Conservation (phyloP, 2,113 vertebrate species). For the Falco punctatus region DNA sequence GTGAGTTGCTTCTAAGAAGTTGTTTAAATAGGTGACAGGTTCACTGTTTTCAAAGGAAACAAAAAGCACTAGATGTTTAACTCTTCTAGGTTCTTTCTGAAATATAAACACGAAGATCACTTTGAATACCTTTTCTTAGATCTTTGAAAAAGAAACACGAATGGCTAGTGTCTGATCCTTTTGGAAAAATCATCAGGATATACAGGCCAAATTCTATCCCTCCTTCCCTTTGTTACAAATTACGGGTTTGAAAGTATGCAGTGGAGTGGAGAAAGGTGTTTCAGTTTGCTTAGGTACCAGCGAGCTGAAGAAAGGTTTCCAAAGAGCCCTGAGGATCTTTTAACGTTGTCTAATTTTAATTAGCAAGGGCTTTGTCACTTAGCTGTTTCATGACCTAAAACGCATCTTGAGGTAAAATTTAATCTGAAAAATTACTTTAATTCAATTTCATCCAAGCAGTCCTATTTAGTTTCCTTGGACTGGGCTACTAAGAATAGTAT, state of each 20-base stretch:
- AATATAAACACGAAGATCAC: not conserved
- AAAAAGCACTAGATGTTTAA: not conserved
- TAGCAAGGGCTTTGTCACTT: not conserved
- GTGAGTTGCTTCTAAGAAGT: not conserved
- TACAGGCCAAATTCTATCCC: not conserved
- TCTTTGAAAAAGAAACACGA: not conserved
- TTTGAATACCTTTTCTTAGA: not conserved
- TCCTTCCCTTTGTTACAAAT: not conserved
- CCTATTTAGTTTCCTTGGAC: not conserved
- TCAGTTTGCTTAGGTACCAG: not conserved
- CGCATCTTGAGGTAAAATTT: not conserved
- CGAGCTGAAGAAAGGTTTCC: not conserved
- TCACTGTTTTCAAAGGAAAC: not conserved
- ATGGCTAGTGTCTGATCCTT: not conserved
- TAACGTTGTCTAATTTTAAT: not conserved
- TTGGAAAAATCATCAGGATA: not conserved
- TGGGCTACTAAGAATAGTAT: not conserved
- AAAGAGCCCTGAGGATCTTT: not conserved
- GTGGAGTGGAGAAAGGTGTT: not conserved
- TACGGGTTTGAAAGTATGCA: not conserved
- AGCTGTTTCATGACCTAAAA: not conserved
- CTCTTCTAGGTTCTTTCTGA: not conserved
- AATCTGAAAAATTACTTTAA: not conserved
- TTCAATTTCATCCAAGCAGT: not conserved
- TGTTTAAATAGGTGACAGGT: not conserved